Base-by-base conservation (phyloP, 2,113 vertebrate species). In the Lipophrys pholis region DNA sequence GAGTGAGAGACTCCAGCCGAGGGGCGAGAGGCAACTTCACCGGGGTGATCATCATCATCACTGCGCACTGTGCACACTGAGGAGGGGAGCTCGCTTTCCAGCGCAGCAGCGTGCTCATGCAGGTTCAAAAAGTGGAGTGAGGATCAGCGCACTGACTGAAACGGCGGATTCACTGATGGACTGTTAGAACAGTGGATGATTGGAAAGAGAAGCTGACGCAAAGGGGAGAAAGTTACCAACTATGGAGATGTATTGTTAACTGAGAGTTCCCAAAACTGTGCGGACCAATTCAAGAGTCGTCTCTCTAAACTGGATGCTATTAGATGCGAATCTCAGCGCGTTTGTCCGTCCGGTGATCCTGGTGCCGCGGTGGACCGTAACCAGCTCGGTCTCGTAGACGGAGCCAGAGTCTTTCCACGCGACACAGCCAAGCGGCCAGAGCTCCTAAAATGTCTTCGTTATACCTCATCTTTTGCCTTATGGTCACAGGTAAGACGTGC, bases 401-500 rank as follows among this genome's bases (percentile, higher is more conserved):
- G 88, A 83, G 69, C 68, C 46, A 81, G 45, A 80, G 73, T 66
- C 78, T 67, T 61, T 77, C 80, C 66, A 69, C 63, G 65, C 76
- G 56, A 61, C 69, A 48, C 59, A 78, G 45, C 52, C 67, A 55
- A 30, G 61, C 62, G 62, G 36, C 39, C 52, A 83, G 49, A 76
- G 41, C 76, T 14, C 30, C 80, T 52, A 81, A 49, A 74, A 94
- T 94, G 91, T 68, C 80, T 56, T 74, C 82, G 70, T 78, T 91
- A 63, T 92, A 86, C 80, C 70, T 94, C 78, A 63, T 91, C 50
- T 77, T 94, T 73, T 92, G 92, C 92, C 88, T 93, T 81, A 79
- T 90, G 81, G 91, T 77, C 73, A 89, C 93, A 92, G 92, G 94
- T 94, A 92, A 90, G 90, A 73, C 41, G 0, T 6, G n/a, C 14